These are phyloP conservation scores for Lordiphosa clarofinis DNA, from an alignment of 1,140 invertebrate species.

Conservation along the genomic window DNA sequence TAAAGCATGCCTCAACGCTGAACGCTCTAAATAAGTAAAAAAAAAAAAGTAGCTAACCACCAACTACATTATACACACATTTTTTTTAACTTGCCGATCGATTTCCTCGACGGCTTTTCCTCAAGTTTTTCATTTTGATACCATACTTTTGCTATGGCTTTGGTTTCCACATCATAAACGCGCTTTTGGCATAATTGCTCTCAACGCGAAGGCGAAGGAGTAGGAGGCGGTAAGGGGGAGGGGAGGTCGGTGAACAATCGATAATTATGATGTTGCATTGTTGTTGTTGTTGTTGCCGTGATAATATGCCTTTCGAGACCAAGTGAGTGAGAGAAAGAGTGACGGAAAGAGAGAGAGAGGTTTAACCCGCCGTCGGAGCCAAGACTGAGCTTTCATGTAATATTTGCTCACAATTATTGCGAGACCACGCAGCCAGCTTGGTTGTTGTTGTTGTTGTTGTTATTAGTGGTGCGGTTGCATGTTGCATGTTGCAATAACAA, in stretches of 20 bases:
- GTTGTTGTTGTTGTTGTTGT: constrained; percentile 28
- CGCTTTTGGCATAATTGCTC: constrained; percentile 69
- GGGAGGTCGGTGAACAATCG: constrained; percentile 28
- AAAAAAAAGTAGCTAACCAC: constrained; percentile 20
- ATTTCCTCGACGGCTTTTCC: constrained; percentile 54
- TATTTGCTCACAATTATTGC: constrained; percentile 71
- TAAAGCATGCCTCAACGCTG: constrained; percentile 8
- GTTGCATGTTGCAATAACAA: constrained; percentile 71
- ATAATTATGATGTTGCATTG: constrained; percentile 68
- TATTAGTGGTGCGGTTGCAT: constrained; percentile 57
- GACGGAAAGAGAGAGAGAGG: constrained; percentile 18
- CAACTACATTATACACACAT: constrained; percentile 15
- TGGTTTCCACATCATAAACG: constrained; percentile 55
- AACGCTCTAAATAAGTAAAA: constrained; percentile 58
- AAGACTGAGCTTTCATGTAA: constrained; percentile 57
- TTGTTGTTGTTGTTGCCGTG: constrained; percentile 23
- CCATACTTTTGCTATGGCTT: constrained; percentile 42
- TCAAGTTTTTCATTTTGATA: constrained; percentile 36
- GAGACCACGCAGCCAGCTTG: constrained; percentile 45
- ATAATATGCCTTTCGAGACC: constrained; percentile 43
- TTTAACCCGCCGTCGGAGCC: not conserved
- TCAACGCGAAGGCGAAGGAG: constrained; percentile 2
- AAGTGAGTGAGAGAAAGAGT: no score
- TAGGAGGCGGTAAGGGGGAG: not conserved
- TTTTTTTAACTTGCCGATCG: constrained; percentile 19